phyloP scores from a whole-genome alignment of 2,888 invertebrate genomes.

The Cheilosia variabilis region DNA sequence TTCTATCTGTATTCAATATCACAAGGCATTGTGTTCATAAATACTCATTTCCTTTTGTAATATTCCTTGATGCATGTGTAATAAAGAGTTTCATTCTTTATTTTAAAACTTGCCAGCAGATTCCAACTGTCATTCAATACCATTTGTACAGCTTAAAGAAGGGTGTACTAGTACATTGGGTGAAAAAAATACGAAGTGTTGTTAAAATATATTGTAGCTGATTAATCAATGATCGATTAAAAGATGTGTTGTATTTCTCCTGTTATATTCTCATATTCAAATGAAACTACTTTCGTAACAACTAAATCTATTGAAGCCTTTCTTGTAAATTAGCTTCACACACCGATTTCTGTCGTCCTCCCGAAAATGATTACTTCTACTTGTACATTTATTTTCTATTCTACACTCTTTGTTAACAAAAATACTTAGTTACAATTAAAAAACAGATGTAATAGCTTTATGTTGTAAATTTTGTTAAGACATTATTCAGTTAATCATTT shows the following conservation, averaged over 20 bases:
- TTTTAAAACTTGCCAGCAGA: background rate
- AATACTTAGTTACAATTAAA: no score
- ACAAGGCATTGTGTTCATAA: constrained; percentile 12
- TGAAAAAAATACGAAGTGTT: no score
- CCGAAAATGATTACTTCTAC: background rate
- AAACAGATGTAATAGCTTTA: constrained; percentile 37
- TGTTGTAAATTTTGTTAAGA: constrained; percentile 40
- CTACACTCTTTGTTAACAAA: background rate
- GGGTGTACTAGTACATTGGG: no score
- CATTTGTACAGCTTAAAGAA: no score
- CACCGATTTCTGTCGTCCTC: no score
- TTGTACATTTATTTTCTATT: constrained; percentile 26
- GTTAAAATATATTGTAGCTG: no score
- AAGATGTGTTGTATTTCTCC: no score
- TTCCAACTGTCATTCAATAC: background rate
- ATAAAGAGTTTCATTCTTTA: background rate
- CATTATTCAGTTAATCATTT: background rate
- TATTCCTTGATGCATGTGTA: background rate
- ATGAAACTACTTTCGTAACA: no score
- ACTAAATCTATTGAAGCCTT: no score
- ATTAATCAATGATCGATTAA: no score
- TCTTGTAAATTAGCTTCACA: no score
- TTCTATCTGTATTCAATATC: background rate
- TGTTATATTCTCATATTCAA: no score
- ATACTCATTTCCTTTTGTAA: constrained; percentile 29